Base-by-base conservation (phyloP, 2,797 vertebrate genomes). In the Tympanoctomys barrerae region DNA sequence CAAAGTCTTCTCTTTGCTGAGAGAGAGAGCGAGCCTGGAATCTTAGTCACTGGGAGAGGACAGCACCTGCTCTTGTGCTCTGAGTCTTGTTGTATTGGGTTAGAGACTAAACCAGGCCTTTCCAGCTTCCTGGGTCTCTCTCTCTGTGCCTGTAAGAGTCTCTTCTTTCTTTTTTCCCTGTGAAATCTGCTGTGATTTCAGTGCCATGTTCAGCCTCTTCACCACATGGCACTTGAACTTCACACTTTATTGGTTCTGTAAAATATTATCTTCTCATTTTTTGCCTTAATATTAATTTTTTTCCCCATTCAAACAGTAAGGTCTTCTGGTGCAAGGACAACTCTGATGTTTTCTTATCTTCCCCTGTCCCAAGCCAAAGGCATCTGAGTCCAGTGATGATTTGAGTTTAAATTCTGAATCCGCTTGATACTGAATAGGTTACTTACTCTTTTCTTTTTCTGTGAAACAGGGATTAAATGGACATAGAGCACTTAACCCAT, bases 341-440 rank as follows among this genome's bases (percentile, higher is more conserved):
- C 52, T 77, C 71, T 4, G 39, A 42, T 42, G 3, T 61, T 57
- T 68, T 85, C 52, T 78, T 78, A 21, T 62, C 78, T 86, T 52
- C 24, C 64, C 7, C n/a, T 0, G 18, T 59, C 79, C 62, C 19
- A 11, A 85, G 62, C 31, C 81, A 85, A 66, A 8, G 18, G 22
- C 33, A 78, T 59, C 75, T 66, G 81, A 64, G 39, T 18, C 31
- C 28, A 54, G 39, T 9, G 62, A 57, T 3, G 54, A 70, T 59
- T 75, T 26, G 66, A 84, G 71, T 78, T 39, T 93, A 70, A 57
- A 84, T 79, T 82, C 87, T 78, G 54, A 91, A 66, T 77, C 89
- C 70, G n/a, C 19, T 39, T 13, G 64, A 66, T 73, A 13, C 0
- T 73, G 68, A 90, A 62, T 22, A 54, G 57, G 54, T 87, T 89